Base-by-base conservation (phyloP, 2,888 invertebrate genomes). In the Trypoxylon attenuatum region DNA sequence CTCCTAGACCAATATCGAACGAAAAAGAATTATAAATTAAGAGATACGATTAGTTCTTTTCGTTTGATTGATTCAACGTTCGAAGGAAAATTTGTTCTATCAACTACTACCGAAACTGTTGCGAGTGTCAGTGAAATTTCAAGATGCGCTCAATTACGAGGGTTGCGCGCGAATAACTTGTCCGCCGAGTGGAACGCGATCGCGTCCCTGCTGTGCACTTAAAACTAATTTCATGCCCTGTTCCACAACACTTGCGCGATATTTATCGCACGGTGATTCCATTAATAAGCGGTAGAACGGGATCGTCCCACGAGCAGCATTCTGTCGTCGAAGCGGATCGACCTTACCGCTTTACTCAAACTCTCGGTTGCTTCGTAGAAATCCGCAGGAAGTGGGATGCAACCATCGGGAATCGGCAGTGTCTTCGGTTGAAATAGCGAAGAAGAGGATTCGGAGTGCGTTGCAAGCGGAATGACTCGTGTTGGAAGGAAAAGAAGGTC, bases 241-340 rank as follows among this genome's bases (percentile, higher is more conserved):
- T 33, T 41, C 15, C 47, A 41, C 42, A 27, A 53, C 46, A 21
- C 53, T 52, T 47, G 45, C 19, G 22, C 13, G 41, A 25, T 39
- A 52, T 62, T 62, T 47, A 42, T 53, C 41, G 41, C 13, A n/a
- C 45, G 8, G 15, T 50, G 39, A 54, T 60, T 42, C 33, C 15
- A 23, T 29, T 18, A 22, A 52, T 15, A 21, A 52, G 41, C 10
- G 13, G 29, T 16, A n/a, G 41, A 8, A 47, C 39, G n/a, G 18
- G 41, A 4, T n/a, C 38, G 38, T n/a, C 13, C 38, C 13, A 41
- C 19, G n/a, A n/a, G n/a, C n/a, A n/a, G n/a, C n/a, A n/a, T 38
- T 23, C 23, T n/a, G 45, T 54, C 18, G 38, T 10, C 23, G 45
- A 21, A 16, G 8, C 3, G 19, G 25, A 19, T 22, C 27, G 0